These are phyloP conservation scores for Eupithecia centaureata DNA, from an alignment of 2,888 invertebrate genomes.

Conservation along the genomic window DNA sequence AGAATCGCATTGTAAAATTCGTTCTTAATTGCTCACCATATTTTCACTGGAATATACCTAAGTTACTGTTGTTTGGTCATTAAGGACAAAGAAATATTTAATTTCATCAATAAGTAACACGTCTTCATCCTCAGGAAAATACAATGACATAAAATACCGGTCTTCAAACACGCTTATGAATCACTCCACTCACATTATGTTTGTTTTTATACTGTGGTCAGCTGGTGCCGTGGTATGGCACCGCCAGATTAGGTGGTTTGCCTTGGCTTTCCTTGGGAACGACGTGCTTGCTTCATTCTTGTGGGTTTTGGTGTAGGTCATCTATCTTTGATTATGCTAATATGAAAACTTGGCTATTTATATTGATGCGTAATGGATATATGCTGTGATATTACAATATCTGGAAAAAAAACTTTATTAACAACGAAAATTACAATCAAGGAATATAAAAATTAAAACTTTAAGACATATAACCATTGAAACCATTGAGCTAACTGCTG, in stretches of 20 bases:
- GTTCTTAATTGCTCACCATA: too few relatives aligned
- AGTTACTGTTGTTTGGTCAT: too few relatives aligned
- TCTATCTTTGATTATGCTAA: neutral
- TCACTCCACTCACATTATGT: neutral
- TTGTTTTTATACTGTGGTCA: constrained; percentile 4
- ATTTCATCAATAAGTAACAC: neutral
- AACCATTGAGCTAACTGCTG: too few relatives aligned
- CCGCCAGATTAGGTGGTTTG: constrained; percentile 5
- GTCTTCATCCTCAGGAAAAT: neutral
- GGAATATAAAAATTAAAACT: too few relatives aligned
- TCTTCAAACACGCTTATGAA: neutral
- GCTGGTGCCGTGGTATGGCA: neutral
- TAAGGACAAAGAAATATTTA: too few relatives aligned
- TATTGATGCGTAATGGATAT: neutral
- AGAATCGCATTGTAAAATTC: too few relatives aligned
- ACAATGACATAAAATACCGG: neutral
- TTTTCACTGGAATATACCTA: too few relatives aligned
- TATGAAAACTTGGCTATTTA: neutral
- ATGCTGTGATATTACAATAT: too few relatives aligned
- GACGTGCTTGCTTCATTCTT: neutral
- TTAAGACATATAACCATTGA: too few relatives aligned
- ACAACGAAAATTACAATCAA: too few relatives aligned
- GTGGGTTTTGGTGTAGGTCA: neutral
- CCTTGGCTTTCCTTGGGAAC: neutral
- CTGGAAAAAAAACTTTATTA: too few relatives aligned